These are phyloP conservation scores for Marmota flaviventris DNA, from an alignment of 2,113 vertebrate genomes.

Conservation along the genomic window DNA sequence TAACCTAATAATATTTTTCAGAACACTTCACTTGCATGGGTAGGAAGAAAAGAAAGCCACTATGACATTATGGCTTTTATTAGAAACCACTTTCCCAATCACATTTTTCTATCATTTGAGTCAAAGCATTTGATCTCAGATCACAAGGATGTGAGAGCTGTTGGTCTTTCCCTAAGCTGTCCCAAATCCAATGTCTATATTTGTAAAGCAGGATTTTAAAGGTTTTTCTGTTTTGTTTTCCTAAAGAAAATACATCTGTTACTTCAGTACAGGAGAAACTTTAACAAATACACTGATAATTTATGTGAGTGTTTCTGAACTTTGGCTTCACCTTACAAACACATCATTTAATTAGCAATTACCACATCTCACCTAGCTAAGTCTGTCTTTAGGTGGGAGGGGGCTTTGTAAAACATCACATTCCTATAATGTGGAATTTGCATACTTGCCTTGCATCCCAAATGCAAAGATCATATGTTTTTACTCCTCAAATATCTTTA, in stretches of 20 bases:
- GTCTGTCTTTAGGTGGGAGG: constrained; percentile 64
- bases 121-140: constrained; percentile 19
- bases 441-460: not conserved
- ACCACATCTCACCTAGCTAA: constrained; percentile 70
- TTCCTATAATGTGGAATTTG: constrained; percentile 34
- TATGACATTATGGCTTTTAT: not conserved
- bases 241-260: constrained; percentile 57
- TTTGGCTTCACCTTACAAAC: constrained; percentile 75
- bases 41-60: constrained; percentile 9
- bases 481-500: constrained; percentile 40
- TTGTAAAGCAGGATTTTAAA: constrained; percentile 56
- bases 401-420: constrained; percentile 37
- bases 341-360: constrained; percentile 81
- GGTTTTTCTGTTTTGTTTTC: not conserved
- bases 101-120: not conserved
- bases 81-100: not conserved
- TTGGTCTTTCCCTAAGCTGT: not conserved
- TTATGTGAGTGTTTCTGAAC: constrained; percentile 77
- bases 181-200: not conserved
- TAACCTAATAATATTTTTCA: constrained; percentile 1
- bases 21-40: constrained; percentile 34
- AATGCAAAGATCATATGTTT: not conserved
- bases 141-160: not conserved
- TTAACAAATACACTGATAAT: constrained; percentile 78
- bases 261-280: constrained; percentile 57